These are phyloP conservation scores for Hydrotaea diabolus DNA, from an alignment of 2,888 invertebrate species.

Conservation along the genomic window DNA sequence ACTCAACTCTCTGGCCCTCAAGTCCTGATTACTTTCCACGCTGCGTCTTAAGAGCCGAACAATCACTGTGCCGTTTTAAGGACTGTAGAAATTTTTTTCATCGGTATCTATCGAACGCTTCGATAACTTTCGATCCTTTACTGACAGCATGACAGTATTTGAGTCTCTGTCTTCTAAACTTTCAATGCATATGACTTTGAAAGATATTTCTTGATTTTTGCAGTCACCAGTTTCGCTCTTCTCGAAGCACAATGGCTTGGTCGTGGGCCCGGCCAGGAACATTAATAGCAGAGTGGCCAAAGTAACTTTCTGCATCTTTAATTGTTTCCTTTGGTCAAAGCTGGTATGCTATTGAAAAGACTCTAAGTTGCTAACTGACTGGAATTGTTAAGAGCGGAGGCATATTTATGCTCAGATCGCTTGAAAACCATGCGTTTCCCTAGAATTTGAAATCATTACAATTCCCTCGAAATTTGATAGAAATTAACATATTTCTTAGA, in stretches of 20 bases:
- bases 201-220: not conserved
- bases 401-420: too few relatives aligned
- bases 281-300: not conserved
- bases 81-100: not conserved
- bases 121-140: not conserved
- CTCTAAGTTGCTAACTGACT: not conserved
- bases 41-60: not conserved
- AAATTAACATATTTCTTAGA: too few relatives aligned
- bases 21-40: not conserved
- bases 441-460: too few relatives aligned
- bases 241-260: not conserved
- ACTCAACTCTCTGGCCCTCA: conserved; percentile 9
- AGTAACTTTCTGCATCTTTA: not conserved
- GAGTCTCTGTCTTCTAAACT: not conserved
- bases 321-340: not conserved
- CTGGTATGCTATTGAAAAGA: not conserved
- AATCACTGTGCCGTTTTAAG: not conserved
- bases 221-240: not conserved
- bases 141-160: not conserved
- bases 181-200: not conserved
- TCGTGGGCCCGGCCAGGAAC: not conserved
- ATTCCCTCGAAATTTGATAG: too few relatives aligned
- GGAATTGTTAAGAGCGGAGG: too few relatives aligned
- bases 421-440: too few relatives aligned
- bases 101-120: not conserved